These are phyloP conservation scores for Rattus rattus DNA, from an alignment of 2,113 vertebrate genomes.

Conservation along the genomic window DNA sequence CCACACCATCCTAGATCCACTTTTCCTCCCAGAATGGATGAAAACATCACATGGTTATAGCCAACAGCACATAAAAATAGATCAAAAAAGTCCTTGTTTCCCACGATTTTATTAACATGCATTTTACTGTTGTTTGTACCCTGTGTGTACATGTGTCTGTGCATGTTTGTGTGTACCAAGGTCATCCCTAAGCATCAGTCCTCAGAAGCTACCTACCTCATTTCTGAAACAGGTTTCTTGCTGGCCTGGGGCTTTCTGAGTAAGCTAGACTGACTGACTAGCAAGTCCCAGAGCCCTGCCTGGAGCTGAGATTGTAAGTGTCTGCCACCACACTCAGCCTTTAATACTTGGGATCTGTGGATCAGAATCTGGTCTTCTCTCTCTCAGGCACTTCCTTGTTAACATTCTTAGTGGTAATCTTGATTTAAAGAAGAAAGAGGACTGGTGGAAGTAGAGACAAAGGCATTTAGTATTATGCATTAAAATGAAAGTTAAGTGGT, in stretches of 20 bases:
- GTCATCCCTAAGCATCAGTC: background rate
- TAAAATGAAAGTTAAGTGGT: conserved; percentile 48
- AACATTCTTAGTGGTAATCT: background rate
- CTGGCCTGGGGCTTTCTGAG: background rate
- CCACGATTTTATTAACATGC: background rate
- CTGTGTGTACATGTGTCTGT: background rate
- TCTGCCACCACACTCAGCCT: too few species aligned
- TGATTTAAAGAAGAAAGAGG: conserved; percentile 3
- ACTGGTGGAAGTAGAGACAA: background rate
- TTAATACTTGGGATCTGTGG: background rate
- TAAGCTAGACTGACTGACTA: background rate
- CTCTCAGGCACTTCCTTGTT: background rate
- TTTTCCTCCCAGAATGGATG: background rate
- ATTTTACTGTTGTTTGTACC: background rate
- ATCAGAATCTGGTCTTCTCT: background rate
- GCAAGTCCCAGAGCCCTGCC: background rate
- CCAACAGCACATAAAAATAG: conserved; percentile 37
- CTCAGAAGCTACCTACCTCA: background rate
- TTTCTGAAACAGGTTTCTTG: background rate
- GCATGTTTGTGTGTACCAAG: background rate
- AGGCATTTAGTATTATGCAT: background rate
- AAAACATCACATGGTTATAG: conserved; percentile 29
- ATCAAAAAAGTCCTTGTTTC: conserved; percentile 19
- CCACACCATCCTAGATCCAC: conserved; percentile 32
- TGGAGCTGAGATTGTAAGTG: background rate